These are phyloP conservation scores for Hirudo medicinalis DNA, from an alignment of 1,140 invertebrate genomes.

Conservation along the genomic window DNA sequence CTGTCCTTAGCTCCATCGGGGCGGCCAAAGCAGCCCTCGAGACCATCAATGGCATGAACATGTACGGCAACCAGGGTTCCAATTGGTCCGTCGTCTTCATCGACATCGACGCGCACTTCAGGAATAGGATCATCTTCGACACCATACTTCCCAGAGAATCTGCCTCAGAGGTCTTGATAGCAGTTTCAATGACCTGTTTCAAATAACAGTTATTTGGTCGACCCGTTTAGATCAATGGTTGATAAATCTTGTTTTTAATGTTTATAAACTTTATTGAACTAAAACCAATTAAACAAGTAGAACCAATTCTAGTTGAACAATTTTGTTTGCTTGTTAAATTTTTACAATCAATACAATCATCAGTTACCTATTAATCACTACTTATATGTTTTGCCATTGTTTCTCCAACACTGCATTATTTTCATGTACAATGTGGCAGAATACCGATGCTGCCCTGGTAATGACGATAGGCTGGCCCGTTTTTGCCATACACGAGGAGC, in stretches of 20 bases:
- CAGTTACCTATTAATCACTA: too few relatives aligned
- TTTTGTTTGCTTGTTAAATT: too few relatives aligned
- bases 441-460: conserved; percentile 73
- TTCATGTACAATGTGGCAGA: conserved; percentile 32
- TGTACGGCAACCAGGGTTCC: conserved; percentile 92
- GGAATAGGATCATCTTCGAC: conserved; percentile 97
- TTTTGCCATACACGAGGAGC: conserved; percentile 90
- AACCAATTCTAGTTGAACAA: too few relatives aligned
- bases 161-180: conserved; percentile 68
- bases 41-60: conserved; percentile 94
- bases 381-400: too few relatives aligned
- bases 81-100: conserved; percentile 97
- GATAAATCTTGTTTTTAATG: too few relatives aligned
- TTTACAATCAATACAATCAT: too few relatives aligned
- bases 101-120: conserved; percentile 96
- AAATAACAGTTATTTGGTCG: too few relatives aligned
- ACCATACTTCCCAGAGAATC: conserved; percentile 93
- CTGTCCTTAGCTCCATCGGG: conserved; percentile 52
- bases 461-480: conserved; percentile 90
- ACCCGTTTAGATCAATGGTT: too few relatives aligned
- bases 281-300: too few relatives aligned
- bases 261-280: too few relatives aligned
- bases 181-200: neutral
- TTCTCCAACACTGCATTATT: too few relatives aligned
- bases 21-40: conserved; percentile 96